Conservation (phyloP, 2,113 vertebrate genomes). For the Atherinomorus stipes region DNA sequence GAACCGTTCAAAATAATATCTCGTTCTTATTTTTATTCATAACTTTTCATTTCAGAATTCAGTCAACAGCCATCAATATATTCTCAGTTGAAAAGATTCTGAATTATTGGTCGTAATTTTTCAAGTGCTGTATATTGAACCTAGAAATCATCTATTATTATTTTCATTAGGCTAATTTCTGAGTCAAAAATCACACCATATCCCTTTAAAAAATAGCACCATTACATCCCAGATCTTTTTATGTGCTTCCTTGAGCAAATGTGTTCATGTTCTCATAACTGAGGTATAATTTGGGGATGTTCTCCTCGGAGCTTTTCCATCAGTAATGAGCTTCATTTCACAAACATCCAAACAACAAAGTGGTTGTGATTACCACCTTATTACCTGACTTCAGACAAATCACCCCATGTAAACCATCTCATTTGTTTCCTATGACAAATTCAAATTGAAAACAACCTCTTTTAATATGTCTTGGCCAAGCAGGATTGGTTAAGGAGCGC, state of each 20-base stretch:
- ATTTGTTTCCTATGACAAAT: slow-evolving; percentile 77
- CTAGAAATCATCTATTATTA: too few relatives aligned
- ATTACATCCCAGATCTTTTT: background rate
- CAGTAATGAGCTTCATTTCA: slow-evolving; percentile 63
- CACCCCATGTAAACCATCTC: slow-evolving; percentile 57
- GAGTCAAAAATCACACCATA: too few relatives aligned
- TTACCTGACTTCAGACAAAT: slow-evolving; percentile 73
- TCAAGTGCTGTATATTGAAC: too few relatives aligned
- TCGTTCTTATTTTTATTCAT: too few relatives aligned
- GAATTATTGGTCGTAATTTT: too few relatives aligned
- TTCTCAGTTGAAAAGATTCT: too few relatives aligned
- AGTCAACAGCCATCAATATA: too few relatives aligned
- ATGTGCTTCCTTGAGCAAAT: background rate
- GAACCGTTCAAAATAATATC: too few relatives aligned
- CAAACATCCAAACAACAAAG: slow-evolving; percentile 58
- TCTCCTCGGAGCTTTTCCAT: slow-evolving; percentile 31
- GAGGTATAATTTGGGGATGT: slow-evolving; percentile 21
- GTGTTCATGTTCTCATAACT: slow-evolving; percentile 12
- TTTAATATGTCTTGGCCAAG: slow-evolving; percentile 61
- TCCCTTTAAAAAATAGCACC: too few relatives aligned
- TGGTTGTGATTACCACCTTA: slow-evolving; percentile 59
- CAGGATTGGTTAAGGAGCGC: slow-evolving; percentile 64
- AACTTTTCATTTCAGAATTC: too few relatives aligned
- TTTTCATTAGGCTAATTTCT: too few relatives aligned
- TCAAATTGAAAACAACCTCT: slow-evolving; percentile 62